Evolutionary conservation across 1,140 invertebrate species (phyloP), one percentile per base, ranked within the genome.

Genomic region (Stratiolaelaps scimitus): DNA sequence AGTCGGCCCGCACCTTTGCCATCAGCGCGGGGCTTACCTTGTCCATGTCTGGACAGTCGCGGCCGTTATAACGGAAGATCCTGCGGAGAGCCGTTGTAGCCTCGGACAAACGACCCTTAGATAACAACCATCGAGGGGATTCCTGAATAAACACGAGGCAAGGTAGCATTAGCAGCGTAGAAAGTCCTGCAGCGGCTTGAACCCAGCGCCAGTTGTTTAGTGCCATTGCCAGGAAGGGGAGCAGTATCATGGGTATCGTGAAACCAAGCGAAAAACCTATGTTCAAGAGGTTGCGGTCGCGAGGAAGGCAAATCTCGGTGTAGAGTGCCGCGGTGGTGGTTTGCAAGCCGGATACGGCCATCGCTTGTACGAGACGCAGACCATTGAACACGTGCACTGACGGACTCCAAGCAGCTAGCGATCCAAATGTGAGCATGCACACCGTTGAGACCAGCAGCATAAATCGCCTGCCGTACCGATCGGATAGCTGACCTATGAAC

Each of bases 191-290:
- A 15, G 53, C 15, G 26, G 23, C 23, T 10, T 60, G 53, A 20
- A 60, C 53, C 26, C 26, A 26, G 15, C 53, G 53, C 53, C 53
- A 60, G 20, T 60, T 60, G 23, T 60, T 34, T 2, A 60, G 15
- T 1, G 26, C 53, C 15, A 29, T 29, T 26, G 53, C 53, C 1
- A 60, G 53, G 10, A 60, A 26, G 5, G 53, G 53, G 6, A 60
- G 23, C 15, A 60, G 20, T 17, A 60, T 60, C 53, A 60, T 60
- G 34, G 53, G 53, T 26, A 60, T 2, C 4, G 53, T 60, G 0
- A 60, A 60, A 5, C 53, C 53, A 23, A 60, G 53, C 53, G 53
- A 60, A 10, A 60, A 60, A 26, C 53, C 53, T 1, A 60, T 60
- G 10, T 60, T 60, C 23, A 60, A 23, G 10, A 60, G 53, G 34